These are phyloP conservation scores for Cerastis leucographa DNA, from an alignment of 2,888 invertebrate genomes.

Conservation along the genomic window DNA sequence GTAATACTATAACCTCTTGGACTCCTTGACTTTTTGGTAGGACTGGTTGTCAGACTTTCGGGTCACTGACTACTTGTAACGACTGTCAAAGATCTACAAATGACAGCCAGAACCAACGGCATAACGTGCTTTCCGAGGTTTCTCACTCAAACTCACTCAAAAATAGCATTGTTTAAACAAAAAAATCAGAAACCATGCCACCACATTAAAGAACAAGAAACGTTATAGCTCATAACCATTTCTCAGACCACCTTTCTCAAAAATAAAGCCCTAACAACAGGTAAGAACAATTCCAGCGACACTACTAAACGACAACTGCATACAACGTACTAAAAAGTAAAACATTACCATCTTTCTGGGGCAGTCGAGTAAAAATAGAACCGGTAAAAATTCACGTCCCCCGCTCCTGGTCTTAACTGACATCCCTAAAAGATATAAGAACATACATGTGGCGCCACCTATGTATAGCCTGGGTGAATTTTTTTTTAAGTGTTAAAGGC, in stretches of 20 bases:
- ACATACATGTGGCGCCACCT: slow-evolving; percentile 48
- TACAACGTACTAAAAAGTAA: slow-evolving; percentile 25
- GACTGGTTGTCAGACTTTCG: too few species aligned
- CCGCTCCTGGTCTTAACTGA: slow-evolving; percentile 45
- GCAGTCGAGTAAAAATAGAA: slow-evolving; percentile 12
- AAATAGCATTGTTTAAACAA: background rate
- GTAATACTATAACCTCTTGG: too few species aligned
- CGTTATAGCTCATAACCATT: background rate
- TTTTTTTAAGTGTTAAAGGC: slow-evolving; percentile 85
- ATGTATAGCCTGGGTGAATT: slow-evolving; percentile 71
- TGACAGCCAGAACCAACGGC: too few species aligned
- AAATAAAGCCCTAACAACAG: slow-evolving; percentile 4
- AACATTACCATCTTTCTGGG: background rate
- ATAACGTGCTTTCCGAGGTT: too few species aligned
- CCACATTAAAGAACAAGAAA: background rate
- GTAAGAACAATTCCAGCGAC: slow-evolving; percentile 10
- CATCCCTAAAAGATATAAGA: slow-evolving; percentile 34
- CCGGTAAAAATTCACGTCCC: slow-evolving; percentile 34
- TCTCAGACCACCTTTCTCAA: background rate
- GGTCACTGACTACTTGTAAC: too few species aligned
- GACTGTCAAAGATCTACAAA: too few species aligned
- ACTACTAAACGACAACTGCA: slow-evolving; percentile 13
- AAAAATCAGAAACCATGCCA: background rate
- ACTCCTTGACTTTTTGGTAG: too few species aligned
- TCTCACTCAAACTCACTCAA: too few species aligned